Evolutionary conservation across 2,797 vertebrate genomes (phyloP), one percentile per base, ranked within the genome.

Genomic region (Oreortyx pictus): DNA sequence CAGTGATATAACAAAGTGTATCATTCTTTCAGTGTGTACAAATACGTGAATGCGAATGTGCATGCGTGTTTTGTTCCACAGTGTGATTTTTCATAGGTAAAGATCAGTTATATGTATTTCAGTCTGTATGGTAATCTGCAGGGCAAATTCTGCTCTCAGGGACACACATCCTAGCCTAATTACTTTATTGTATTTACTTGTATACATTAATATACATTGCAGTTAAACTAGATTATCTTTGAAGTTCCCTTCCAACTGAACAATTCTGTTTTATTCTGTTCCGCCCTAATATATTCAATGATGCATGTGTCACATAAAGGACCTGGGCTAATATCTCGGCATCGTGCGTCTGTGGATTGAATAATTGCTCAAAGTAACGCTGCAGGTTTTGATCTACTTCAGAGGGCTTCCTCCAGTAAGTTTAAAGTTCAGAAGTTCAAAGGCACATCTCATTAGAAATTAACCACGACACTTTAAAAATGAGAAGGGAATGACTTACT

Each of bases 391-490:
- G 65, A 90, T 73, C 60, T 73, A n/a, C 57, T 87, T 72, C 77
- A 78, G 66, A 93, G 43, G 46, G 43, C 49, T 90, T 89, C 65
- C 67, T 86, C 49, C 1, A 0, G 31, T 0, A 10, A 87, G 82
- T 92, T 89, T 82, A 81, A 95, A 91, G 96, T 97, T 95, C 94
- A 93, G 62, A 68, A 92, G 94, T 94, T 96, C 95, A 95, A 92
- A 93, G 54, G 76, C 79, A 87, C 47, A 76, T 89, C 66, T 95
- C 85, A 96, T 93, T 87, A 95, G 93, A 95, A 96, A 94, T 96
- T 94, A 96, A 95, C 91, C 67, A 76, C 2, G 14, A 71, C 22
- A 47, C 43, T 92, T 87, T 11, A 73, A 73, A 86, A 94, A 75
- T 1, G 27, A 83, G 61, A 92, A 92, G 66, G 22, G 73, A 94